Conservation (phyloP, 2,888 invertebrate species). For the Mycalesis mineus region DNA sequence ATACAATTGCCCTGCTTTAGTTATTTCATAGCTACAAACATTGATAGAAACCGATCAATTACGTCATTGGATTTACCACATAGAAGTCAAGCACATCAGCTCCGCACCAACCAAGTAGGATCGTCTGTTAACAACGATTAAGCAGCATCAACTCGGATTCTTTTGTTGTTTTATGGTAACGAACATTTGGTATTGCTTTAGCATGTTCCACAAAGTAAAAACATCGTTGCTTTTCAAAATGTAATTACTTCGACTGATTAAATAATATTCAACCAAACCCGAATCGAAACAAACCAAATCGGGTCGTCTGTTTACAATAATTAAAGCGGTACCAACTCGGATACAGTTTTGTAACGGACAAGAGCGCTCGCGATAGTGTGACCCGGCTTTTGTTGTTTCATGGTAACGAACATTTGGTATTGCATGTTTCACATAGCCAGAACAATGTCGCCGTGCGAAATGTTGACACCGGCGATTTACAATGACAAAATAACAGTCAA, state of each 20-base stretch:
- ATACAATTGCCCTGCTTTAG: constrained; percentile 1
- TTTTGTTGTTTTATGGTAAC: constrained; percentile 14
- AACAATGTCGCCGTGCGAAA: background rate
- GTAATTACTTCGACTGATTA: background rate
- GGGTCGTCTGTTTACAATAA: background rate
- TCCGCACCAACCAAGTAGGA: background rate
- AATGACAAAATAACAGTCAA: background rate
- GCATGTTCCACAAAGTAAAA: constrained; percentile 1
- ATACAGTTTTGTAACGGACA: constrained; percentile 5
- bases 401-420: constrained; percentile 6
- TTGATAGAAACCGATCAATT: constrained; percentile 2
- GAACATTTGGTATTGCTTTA: constrained; percentile 4
- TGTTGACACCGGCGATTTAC: background rate
- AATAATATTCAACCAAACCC: background rate
- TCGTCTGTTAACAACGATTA: background rate
- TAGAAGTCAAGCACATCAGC: background rate
- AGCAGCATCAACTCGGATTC: background rate
- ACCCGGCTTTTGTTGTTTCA: constrained; percentile 13
- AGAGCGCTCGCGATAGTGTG: constrained; percentile 3
- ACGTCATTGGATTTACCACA: too few species aligned
- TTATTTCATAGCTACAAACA: constrained; percentile 12
- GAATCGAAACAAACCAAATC: background rate
- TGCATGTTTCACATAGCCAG: constrained; percentile 6
- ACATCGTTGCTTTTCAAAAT: background rate
- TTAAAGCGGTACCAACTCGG: background rate